phyloP scores from a whole-genome alignment of 23 tunicate species.

The Phallusia fumigata region DNA sequence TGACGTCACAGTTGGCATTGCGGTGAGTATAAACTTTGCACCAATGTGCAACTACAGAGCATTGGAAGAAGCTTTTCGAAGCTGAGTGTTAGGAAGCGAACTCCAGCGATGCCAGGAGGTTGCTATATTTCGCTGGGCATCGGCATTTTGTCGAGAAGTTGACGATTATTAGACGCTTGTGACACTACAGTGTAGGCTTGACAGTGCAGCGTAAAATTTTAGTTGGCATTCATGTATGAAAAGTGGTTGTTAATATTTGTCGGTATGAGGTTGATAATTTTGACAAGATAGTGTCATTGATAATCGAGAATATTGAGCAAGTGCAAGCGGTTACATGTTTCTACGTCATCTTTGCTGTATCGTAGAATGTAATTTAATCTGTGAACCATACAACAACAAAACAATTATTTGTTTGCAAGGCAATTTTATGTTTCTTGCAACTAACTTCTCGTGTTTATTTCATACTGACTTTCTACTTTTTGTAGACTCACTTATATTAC shows the following conservation, averaged over 20 bases:
- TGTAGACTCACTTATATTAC: too few relatives aligned
- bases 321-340: too few relatives aligned
- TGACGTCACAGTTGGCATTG: constrained; percentile 22
- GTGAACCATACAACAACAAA: background rate
- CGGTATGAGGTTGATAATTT: too few relatives aligned
- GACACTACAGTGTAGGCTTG: background rate
- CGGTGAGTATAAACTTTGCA: constrained; percentile 46
- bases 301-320: too few relatives aligned
- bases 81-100: background rate
- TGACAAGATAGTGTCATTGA: too few relatives aligned
- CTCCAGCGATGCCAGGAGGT: constrained; percentile 7
- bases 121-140: constrained; percentile 4
- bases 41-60: constrained; percentile 28
- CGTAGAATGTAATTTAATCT: too few relatives aligned
- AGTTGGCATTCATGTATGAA: background rate
- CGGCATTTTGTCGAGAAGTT: background rate
- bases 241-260: too few relatives aligned
- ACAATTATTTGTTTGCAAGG: background rate
- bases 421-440: background rate
- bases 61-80: constrained; percentile 10
- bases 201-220: constrained; percentile 1
- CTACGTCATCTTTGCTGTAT: too few relatives aligned
- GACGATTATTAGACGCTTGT: constrained; percentile 10
- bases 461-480: too few relatives aligned
- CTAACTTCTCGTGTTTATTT: too few relatives aligned